Evolutionary conservation across 2,888 invertebrate species (phyloP).

Genomic region (Achlya flavicornis): DNA sequence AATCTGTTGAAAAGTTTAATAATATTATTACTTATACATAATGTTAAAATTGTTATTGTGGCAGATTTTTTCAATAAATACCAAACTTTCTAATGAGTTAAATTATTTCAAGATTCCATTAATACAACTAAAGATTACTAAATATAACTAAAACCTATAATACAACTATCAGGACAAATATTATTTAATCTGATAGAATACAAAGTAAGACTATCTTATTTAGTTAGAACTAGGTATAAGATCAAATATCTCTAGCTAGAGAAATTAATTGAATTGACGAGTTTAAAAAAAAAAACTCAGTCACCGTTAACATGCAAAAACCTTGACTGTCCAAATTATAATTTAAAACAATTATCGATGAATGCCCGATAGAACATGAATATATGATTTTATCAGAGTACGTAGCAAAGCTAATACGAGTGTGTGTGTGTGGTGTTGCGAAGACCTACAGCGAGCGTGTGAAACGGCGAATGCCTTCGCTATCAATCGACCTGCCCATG

Average conservation of each 20-base stretch:
- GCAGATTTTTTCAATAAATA: constrained; percentile 3
- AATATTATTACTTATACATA: constrained; percentile 14
- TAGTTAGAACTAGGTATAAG: too few species aligned
- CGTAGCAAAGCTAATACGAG: constrained; percentile 34
- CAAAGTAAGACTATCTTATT: too few species aligned
- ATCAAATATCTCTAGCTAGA: too few species aligned
- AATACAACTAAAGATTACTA: too few species aligned
- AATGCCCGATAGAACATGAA: background rate
- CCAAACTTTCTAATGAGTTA: background rate
- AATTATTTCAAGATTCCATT: background rate
- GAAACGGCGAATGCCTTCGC: constrained; percentile 86
- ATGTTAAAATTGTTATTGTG: constrained; percentile 1
- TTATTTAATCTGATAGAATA: too few species aligned
- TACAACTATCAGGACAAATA: too few species aligned
- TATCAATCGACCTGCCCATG: constrained; percentile 94
- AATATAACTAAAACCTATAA: too few species aligned
- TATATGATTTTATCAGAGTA: background rate
- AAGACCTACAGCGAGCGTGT: constrained; percentile 72
- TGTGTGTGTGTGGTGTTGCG: constrained; percentile 34
- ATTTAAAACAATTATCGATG: background rate
- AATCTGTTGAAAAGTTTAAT: constrained; percentile 34
- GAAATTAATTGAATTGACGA: too few species aligned
- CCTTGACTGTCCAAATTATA: background rate
- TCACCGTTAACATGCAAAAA: background rate
- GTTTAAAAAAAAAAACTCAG: too few species aligned